These are phyloP conservation scores for Grapholita molesta DNA, from an alignment of 1,140 invertebrate genomes.

Conservation along the genomic window DNA sequence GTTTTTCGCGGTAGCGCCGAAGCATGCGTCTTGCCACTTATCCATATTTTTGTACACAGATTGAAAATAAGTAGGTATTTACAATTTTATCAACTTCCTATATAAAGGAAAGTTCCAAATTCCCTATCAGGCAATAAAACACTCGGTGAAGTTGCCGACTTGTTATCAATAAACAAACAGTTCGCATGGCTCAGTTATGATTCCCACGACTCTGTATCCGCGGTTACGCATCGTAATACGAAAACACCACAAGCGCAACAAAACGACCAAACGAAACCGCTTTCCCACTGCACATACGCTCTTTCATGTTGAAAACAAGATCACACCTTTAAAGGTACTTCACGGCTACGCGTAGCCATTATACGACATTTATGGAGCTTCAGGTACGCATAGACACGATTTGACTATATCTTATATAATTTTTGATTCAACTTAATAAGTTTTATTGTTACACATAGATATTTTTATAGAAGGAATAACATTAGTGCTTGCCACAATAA, in stretches of 20 bases:
- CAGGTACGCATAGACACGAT: not conserved
- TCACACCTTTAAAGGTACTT: conserved; percentile 1
- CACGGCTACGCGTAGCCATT: not conserved
- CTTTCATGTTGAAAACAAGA: not conserved
- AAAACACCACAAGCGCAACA: conserved; percentile 1
- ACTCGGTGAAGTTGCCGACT: not conserved
- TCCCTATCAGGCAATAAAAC: not conserved
- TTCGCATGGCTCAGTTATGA: conserved; percentile 9
- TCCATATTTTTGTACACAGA: too few relatives aligned
- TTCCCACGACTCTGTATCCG: conserved; percentile 8
- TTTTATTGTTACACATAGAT: not conserved
- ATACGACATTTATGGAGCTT: not conserved
- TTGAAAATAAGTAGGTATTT: not conserved
- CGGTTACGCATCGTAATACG: not conserved
- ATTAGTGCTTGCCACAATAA: too few relatives aligned
- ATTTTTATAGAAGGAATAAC: too few relatives aligned
- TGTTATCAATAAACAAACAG: conserved; percentile 13
- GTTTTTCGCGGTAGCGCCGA: too few relatives aligned
- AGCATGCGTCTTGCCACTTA: too few relatives aligned
- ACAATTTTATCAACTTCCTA: not conserved
- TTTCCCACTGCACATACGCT: not conserved
- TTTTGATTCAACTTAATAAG: not conserved
- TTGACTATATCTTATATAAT: not conserved
- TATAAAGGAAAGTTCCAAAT: not conserved
- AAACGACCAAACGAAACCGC: not conserved